Evolutionary conservation across 1,140 invertebrate genomes (phyloP).

Genomic region (Philaenus spumarius): DNA sequence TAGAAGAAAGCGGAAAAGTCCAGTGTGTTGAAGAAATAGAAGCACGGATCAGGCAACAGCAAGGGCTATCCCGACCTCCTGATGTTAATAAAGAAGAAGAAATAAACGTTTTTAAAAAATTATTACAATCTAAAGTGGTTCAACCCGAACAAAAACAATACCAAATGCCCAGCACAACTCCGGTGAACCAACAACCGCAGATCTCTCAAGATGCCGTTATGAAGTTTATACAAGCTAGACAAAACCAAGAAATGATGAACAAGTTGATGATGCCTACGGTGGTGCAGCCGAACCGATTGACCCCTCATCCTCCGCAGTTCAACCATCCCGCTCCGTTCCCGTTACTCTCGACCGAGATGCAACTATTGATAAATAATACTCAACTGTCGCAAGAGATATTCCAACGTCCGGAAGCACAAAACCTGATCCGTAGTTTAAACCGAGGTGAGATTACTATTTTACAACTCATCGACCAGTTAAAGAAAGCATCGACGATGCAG

Average conservation of each 20-base stretch:
- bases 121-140: slow-evolving; percentile 43
- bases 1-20: slow-evolving; percentile 52
- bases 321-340: slow-evolving; percentile 25
- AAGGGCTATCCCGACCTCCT: slow-evolving; percentile 33
- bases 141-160: neutral
- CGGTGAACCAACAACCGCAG: slow-evolving; percentile 37
- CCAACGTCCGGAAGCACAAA: slow-evolving; percentile 63
- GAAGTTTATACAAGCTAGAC: slow-evolving; percentile 46
- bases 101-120: slow-evolving; percentile 63
- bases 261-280: slow-evolving; percentile 17
- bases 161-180: too few species aligned
- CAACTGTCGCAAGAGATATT: slow-evolving; percentile 51
- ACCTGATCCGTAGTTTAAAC: slow-evolving; percentile 62
- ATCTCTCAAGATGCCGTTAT: slow-evolving; percentile 46
- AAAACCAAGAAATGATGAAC: slow-evolving; percentile 29
- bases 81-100: slow-evolving; percentile 46
- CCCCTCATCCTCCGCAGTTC: slow-evolving; percentile 14
- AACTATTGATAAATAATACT: slow-evolving; percentile 46
- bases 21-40: slow-evolving; percentile 69
- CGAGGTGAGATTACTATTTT: slow-evolving; percentile 65
- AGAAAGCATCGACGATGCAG: slow-evolving; percentile 60
- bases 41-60: slow-evolving; percentile 48
- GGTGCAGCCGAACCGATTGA: slow-evolving; percentile 11
- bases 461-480: slow-evolving; percentile 64
- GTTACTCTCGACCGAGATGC: slow-evolving; percentile 48